Evolutionary conservation across 2,113 vertebrate genomes (phyloP), one percentile per base, ranked within the genome.

Genomic region (Chaenogobius annularis): DNA sequence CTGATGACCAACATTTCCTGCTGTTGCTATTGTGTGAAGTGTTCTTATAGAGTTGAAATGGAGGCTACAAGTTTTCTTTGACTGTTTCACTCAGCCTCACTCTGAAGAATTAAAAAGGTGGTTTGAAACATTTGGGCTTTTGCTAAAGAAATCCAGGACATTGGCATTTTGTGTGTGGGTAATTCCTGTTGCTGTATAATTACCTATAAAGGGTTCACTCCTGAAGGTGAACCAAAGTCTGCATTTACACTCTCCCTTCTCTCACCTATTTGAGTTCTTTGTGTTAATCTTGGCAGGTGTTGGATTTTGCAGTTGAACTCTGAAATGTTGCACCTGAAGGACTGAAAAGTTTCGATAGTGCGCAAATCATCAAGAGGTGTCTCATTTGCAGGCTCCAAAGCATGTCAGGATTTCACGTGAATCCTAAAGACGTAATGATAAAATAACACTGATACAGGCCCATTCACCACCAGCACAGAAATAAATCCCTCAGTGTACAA

Each of bases 21-120:
- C 67, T 65, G 83, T 74, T 75, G 64, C 43, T 83, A 80, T 7
- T 19, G n/a, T 13, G 5, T 66, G 61, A 52, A 48, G 67, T 67
- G 44, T 68, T n/a, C 1, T 10, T 59, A 68, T 47, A 20, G 1
- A 11, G 54, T 68, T 77, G 22, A 70, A 67, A 77, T 44, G 50
- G 69, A 82, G 48, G 72, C 70, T 66, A 26, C 55, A 83, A 67
- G 80, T 85, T 86, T 63, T 15, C 66, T 40, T 75, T 17, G 66
- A 80, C 72, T 80, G 72, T 72, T 69, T 70, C 70, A 69, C 37
- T 9, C 37, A 5, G 50, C 66, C 62, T 8, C 54, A 54, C 81
- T 73, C 43, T 55, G 35, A 68, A 40, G 61, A 69, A 48, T 74
- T 40, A 55, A 55, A 22, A 20, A 55, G 54, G 61, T 63, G n/a